Base-by-base conservation (phyloP, 2,888 invertebrate species). In the Frankliniella fusca region DNA sequence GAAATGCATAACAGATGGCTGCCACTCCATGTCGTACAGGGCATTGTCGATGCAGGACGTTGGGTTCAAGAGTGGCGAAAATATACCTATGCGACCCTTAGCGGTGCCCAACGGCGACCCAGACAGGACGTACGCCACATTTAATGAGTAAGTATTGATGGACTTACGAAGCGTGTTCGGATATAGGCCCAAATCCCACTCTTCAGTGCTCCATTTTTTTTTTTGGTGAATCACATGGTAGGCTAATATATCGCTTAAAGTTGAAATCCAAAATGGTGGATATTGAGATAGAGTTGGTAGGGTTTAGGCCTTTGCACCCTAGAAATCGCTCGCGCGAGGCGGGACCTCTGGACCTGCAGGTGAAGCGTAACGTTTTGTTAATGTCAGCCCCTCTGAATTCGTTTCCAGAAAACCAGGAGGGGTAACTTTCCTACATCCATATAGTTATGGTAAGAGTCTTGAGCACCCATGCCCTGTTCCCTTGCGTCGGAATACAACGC, bases 61-160 rank as follows among this genome's bases (percentile, higher is more conserved):
- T 79, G 87, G 87, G 10, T 91, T 91, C 82, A 90, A 91, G 85
- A 95, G 95, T 87, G 94, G 92, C 86, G 88, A 88, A 83, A 87
- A 86, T 82, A 95, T 96, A 87, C 96, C 95, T 81, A 89, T 96
- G 86, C 90, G 93, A 86, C 93, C 94, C 82, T 90, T 95, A 79
- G 90, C 90, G 83, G 91, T 93, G 85, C 92, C 93, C 84, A 92
- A 91, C 85, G 92, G 92, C 50, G 92, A 92, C 86, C 89, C 91
- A 15, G 92, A 93, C 84, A 91, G 90, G 86, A 91, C 92, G 85
- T 93, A 84, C 80, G 84, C 84, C 15, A 85, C 85, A 23, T 85
- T 93, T 86, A 93, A 93, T 89, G 93, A 93, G 93, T 93, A 90
- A 93, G 93, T 93, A 87, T 38, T 38, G 38, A 5, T 38, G 2